These are phyloP conservation scores for Tetragnatha versicolor DNA, from an alignment of 1,140 invertebrate genomes.

Conservation along the genomic window DNA sequence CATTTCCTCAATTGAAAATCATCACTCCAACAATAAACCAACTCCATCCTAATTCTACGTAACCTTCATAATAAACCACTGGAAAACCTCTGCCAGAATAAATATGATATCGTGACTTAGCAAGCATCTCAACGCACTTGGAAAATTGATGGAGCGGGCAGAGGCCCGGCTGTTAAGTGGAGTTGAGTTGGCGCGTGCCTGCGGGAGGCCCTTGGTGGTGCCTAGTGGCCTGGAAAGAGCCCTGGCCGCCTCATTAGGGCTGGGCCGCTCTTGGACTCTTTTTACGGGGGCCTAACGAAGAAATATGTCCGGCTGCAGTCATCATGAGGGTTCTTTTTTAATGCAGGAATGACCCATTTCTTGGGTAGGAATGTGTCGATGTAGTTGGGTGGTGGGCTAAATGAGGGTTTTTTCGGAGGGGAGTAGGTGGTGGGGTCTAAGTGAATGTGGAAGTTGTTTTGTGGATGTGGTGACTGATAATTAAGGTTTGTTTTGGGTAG, in stretches of 20 bases:
- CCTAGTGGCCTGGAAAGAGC: conserved; percentile 35
- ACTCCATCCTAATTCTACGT: too few relatives aligned
- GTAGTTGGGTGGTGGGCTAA: too few relatives aligned
- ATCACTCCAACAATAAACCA: too few relatives aligned
- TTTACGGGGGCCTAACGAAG: conserved; percentile 36
- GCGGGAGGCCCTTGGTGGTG: conserved; percentile 7
- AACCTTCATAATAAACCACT: not conserved
- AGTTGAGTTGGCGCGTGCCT: conserved; percentile 31
- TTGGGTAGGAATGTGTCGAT: too few relatives aligned
- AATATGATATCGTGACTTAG: conserved; percentile 12
- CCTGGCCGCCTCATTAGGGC: conserved; percentile 33
- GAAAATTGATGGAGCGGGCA: conserved; percentile 23
- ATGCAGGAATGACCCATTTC: too few relatives aligned
- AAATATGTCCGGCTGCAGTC: conserved; percentile 41
- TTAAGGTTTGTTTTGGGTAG: too few relatives aligned
- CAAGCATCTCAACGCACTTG: conserved; percentile 8
- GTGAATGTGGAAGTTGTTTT: too few relatives aligned
- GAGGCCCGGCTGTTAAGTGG: not conserved
- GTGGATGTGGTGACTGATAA: too few relatives aligned
- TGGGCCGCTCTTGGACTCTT: conserved; percentile 10
- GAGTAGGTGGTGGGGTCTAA: too few relatives aligned
- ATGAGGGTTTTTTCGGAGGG: too few relatives aligned
- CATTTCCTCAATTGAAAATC: too few relatives aligned
- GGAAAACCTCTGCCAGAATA: not conserved
- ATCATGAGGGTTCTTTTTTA: conserved; percentile 22